Evolutionary conservation across 64 coral and sea anemone species (phyloP).

Genomic region (Porites lutea): DNA sequence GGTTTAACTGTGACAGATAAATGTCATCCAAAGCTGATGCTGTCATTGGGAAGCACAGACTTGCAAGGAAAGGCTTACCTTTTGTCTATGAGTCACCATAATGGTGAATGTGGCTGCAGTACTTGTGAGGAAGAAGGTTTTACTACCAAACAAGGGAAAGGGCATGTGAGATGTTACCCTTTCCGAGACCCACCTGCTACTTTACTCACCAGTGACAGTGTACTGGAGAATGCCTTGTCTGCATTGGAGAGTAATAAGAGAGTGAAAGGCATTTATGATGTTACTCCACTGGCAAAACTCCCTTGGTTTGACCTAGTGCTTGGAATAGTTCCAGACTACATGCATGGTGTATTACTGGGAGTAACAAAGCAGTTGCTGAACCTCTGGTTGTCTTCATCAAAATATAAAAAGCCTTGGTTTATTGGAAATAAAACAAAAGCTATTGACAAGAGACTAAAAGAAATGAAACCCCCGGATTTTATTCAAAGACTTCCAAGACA

Average conservation of each 20-base stretch:
- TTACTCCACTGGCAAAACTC: slow-evolving; percentile 28
- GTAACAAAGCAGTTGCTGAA: slow-evolving; percentile 55
- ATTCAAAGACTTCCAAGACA: slow-evolving; percentile 42
- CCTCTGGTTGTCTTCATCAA: slow-evolving; percentile 33
- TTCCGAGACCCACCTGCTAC: slow-evolving; percentile 55
- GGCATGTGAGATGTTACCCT: slow-evolving; percentile 50
- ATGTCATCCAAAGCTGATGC: slow-evolving; percentile 17
- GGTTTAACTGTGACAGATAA: slow-evolving; percentile 1
- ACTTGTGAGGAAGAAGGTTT: slow-evolving; percentile 68
- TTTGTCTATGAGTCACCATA: slow-evolving; percentile 59
- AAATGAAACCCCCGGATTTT: slow-evolving; percentile 47
- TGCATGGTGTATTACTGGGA: slow-evolving; percentile 45
- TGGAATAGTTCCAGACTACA: slow-evolving; percentile 65
- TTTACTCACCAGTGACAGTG: slow-evolving; percentile 23
- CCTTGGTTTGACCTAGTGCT: slow-evolving; percentile 50
- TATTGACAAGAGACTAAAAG: slow-evolving; percentile 39
- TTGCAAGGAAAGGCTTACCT: slow-evolving; percentile 55
- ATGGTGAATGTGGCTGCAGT: slow-evolving; percentile 53
- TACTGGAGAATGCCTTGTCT: slow-evolving; percentile 19
- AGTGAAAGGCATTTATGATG: slow-evolving; percentile 44
- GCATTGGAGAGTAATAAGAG: neutral
- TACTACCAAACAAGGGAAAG: slow-evolving; percentile 52
- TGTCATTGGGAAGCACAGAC: slow-evolving; percentile 25
- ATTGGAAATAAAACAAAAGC: slow-evolving; percentile 38
- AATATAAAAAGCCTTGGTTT: slow-evolving; percentile 54